Evolutionary conservation across 2,888 invertebrate genomes (phyloP).

Genomic region (Agrypnus murinus): DNA sequence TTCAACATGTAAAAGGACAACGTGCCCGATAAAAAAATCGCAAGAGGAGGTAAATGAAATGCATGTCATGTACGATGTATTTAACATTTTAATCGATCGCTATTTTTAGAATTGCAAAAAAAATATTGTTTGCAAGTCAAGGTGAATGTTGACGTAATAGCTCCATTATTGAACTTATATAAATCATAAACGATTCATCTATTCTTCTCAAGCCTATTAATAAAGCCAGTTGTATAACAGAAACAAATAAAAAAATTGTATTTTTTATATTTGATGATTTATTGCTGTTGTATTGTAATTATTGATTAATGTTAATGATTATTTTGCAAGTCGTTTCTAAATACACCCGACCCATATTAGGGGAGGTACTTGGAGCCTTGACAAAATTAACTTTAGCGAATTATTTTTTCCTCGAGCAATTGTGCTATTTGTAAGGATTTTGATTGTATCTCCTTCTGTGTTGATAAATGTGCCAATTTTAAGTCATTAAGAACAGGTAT

Average conservation of each 20-base stretch:
- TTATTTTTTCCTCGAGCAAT: constrained; percentile 4
- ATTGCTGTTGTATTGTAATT: constrained; percentile 6
- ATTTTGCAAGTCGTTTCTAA: constrained; percentile 5
- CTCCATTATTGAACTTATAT: constrained; percentile 17
- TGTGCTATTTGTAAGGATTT: not conserved
- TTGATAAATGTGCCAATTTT: constrained; percentile 13
- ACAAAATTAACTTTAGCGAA: constrained; percentile 4
- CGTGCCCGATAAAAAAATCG: constrained; percentile 7
- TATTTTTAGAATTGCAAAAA: constrained; percentile 20
- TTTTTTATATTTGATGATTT: constrained; percentile 14
- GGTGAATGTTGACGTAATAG: constrained; percentile 9
- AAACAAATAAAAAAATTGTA: not conserved
- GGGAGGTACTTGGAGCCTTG: constrained; percentile 19
- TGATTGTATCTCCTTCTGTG: constrained; percentile 3
- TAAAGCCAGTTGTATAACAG: not conserved
- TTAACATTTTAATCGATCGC: not conserved
- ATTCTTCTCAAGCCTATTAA: not conserved
- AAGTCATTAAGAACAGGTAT: not conserved
- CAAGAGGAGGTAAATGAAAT: constrained; percentile 19
- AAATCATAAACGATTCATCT: not conserved
- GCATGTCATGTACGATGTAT: constrained; percentile 3
- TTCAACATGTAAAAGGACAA: constrained; percentile 1
- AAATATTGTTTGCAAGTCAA: constrained; percentile 11
- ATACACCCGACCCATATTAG: not conserved
- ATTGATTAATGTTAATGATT: not conserved